phyloP scores from a whole-genome alignment of 2,888 invertebrate genomes.

The Amphipyra berbera region DNA sequence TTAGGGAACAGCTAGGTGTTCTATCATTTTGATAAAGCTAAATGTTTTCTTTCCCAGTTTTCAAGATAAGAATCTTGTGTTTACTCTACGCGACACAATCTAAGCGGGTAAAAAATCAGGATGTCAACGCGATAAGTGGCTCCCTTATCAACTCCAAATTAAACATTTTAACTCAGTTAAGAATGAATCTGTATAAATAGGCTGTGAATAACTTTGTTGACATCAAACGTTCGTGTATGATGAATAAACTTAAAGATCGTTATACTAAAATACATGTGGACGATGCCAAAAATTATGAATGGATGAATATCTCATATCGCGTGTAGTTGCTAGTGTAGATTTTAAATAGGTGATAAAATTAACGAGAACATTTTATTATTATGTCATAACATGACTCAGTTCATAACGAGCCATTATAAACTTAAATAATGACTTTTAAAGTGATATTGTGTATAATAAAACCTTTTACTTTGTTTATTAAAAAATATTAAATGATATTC shows the following conservation, averaged over 20 bases:
- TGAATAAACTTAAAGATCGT: slow-evolving; percentile 21
- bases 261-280: slow-evolving; percentile 27
- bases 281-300: slow-evolving; percentile 57
- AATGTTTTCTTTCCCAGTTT: slow-evolving; percentile 72
- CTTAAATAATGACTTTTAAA: slow-evolving; percentile 51
- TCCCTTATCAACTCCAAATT: slow-evolving; percentile 63
- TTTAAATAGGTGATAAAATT: slow-evolving; percentile 52
- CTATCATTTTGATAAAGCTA: slow-evolving; percentile 78
- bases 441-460: slow-evolving; percentile 58
- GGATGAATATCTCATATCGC: slow-evolving; percentile 45
- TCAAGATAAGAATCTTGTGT: slow-evolving; percentile 79
- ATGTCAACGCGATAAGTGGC: slow-evolving; percentile 75
- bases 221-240: slow-evolving; percentile 29
- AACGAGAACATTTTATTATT: slow-evolving; percentile 51
- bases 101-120: slow-evolving; percentile 80
- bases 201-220: slow-evolving; percentile 16
- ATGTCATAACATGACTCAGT: slow-evolving; percentile 60
- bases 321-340: slow-evolving; percentile 38
- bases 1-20: slow-evolving; percentile 61
- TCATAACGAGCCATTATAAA: slow-evolving; percentile 52
- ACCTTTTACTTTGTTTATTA: slow-evolving; percentile 27
- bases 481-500: slow-evolving; percentile 29
- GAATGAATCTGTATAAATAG: slow-evolving; percentile 48
- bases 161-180: slow-evolving; percentile 48
- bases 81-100: slow-evolving; percentile 79